Base-by-base conservation (phyloP, 2,888 invertebrate genomes). In the Pristionchus japonicus region DNA sequence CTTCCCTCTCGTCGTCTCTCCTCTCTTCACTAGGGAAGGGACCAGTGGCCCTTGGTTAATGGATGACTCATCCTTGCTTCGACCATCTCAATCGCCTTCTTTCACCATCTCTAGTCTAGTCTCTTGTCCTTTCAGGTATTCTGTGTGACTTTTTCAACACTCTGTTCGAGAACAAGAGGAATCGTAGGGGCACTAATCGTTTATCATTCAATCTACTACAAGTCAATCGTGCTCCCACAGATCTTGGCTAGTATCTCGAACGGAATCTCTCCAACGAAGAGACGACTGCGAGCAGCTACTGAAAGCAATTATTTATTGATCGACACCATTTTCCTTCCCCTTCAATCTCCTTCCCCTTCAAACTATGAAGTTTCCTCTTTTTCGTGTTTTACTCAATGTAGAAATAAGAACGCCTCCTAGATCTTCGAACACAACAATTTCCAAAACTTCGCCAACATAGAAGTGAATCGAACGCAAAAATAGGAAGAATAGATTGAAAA, bases 181-280 rank as follows among this genome's bases (percentile, higher is more conserved):
- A 20, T 20, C 7, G 23, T n/a, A 17, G 43, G 43, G 77, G 43
- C 77, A 77, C 77, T n/a, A 77, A 77, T 40, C 34, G 77, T 77
- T 77, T 77, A 77, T 77, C 77, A 77, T 47, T 77, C 77, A 77
- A 77, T 77, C 77, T 77, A 77, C 77, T 77, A 77, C 77, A 77
- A 77, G n/a, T 77, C 77, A 47, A 77, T 77, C 77, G 77, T 27
- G 77, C 77, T 47, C 77, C 77, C 43, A 43, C 27, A 77, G 47
- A 77, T 77, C 77, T 77, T 77, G 27, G 77, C 77, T 77, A 77
- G 77, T 77, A 77, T 77, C 27, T 77, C 77, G 74, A 40, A 74
- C 31, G 34, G 43, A 40, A 47, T 47, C 47, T 47, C 77, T n/a
- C 77, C n/a, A 77, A 77, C 43, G 40, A 15, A 77, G 77, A 77